Evolutionary conservation across 2,113 vertebrate species (phyloP).

Genomic region (Gnathonemus longibarbis): DNA sequence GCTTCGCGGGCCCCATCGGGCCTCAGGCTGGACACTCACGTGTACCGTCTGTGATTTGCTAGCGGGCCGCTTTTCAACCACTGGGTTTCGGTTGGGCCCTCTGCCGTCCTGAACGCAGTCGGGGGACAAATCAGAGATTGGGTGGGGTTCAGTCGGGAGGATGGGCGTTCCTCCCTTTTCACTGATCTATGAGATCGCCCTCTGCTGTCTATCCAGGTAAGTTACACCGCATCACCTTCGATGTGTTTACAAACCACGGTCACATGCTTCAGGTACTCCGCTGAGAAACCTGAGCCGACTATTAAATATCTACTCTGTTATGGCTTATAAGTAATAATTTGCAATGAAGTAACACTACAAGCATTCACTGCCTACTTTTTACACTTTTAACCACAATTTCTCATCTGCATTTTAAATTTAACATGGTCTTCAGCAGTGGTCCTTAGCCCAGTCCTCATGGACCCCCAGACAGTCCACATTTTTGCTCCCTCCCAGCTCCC

Average conservation of each 20-base stretch:
- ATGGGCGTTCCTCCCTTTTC: not conserved
- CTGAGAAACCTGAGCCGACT: not conserved
- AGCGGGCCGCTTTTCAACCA: constrained; percentile 23
- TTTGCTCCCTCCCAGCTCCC: not conserved
- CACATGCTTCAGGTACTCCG: not conserved
- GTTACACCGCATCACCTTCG: not conserved
- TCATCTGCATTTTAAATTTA: not conserved
- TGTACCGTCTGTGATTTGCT: constrained; percentile 18
- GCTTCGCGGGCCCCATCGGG: not conserved
- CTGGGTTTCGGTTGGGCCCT: constrained; percentile 16
- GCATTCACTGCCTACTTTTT: not conserved
- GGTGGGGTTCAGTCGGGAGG: not conserved
- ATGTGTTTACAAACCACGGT: not conserved
- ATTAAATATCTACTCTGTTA: not conserved
- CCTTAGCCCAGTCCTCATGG: not conserved
- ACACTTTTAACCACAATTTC: no score
- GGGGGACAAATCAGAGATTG: constrained; percentile 10
- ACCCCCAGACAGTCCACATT: not conserved
- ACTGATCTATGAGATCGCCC: not conserved
- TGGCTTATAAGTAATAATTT: not conserved
- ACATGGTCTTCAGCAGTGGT: not conserved
- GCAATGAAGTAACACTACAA: not conserved
- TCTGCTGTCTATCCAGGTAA: not conserved
- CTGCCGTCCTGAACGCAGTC: constrained; percentile 19
- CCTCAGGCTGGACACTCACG: constrained; percentile 17